These are phyloP conservation scores for Enteromius paludinosus DNA, from an alignment of 2,797 vertebrate genomes.

Conservation along the genomic window DNA sequence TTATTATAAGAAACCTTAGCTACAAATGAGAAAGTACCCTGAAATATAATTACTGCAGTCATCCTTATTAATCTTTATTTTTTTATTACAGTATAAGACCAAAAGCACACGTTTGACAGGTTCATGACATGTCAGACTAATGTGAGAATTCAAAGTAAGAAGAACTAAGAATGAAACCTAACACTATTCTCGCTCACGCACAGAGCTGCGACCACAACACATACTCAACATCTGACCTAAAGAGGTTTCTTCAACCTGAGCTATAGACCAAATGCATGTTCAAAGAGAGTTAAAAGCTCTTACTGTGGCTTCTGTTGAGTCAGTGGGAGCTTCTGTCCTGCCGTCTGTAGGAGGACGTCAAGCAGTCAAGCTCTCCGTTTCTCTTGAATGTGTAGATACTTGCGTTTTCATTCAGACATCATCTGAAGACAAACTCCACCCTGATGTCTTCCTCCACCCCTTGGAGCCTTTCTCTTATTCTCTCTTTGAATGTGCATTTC, in stretches of 20 bases:
- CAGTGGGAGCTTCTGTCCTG: neutral
- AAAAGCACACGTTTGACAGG: neutral
- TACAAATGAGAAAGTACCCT: neutral
- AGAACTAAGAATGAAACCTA: slow-evolving; percentile 27
- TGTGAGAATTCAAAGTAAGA: neutral
- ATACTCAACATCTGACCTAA: slow-evolving; percentile 10
- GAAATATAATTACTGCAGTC: neutral
- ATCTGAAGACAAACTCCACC: slow-evolving; percentile 32
- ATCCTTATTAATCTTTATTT: neutral
- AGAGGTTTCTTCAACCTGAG: slow-evolving; percentile 24
- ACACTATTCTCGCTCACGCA: neutral
- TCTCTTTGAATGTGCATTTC: neutral
- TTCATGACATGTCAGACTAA: neutral
- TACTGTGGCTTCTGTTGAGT: slow-evolving; percentile 8
- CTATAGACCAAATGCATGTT: neutral
- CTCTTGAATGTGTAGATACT: slow-evolving; percentile 30
- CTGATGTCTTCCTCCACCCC: slow-evolving; percentile 17
- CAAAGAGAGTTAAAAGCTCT: neutral
- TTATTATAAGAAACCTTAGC: neutral
- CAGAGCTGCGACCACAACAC: neutral
- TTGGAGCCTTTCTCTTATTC: slow-evolving; percentile 36
- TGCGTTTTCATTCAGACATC: slow-evolving; percentile 38
- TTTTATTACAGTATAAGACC: neutral
- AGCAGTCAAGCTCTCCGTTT: neutral
- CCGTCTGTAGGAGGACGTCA: neutral